These are phyloP conservation scores for Valencia hispanica DNA, from an alignment of 2,797 vertebrate genomes.

Conservation along the genomic window DNA sequence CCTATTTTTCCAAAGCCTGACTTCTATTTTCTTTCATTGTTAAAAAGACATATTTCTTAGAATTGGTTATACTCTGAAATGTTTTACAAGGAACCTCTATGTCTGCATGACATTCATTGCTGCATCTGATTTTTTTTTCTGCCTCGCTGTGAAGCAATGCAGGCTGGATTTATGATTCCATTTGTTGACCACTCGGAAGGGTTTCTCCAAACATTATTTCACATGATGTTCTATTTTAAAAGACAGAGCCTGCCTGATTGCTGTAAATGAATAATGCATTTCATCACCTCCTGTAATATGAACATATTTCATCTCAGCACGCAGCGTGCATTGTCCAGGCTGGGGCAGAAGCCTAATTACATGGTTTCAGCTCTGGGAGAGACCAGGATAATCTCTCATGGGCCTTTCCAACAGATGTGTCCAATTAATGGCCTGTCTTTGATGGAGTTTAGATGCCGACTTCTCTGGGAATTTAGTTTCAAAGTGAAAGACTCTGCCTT, in stretches of 20 bases:
- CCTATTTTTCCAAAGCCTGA: too few species aligned
- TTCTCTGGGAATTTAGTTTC: constrained; percentile 72
- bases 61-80: neutral
- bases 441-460: constrained; percentile 64
- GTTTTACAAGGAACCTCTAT: neutral
- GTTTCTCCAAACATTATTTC: constrained; percentile 15
- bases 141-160: neutral
- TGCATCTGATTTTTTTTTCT: neutral
- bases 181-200: constrained; percentile 24
- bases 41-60: neutral
- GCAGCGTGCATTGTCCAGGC: constrained; percentile 55
- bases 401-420: constrained; percentile 73
- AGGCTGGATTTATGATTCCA: constrained; percentile 8
- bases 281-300: constrained; percentile 68
- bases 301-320: constrained; percentile 47
- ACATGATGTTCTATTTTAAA: constrained; percentile 37
- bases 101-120: neutral
- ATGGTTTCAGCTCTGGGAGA: constrained; percentile 46
- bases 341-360: constrained; percentile 63
- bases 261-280: constrained; percentile 70
- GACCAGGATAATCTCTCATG: constrained; percentile 65
- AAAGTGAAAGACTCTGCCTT: constrained; percentile 56
- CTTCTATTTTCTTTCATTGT: neutral
- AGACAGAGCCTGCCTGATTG: constrained; percentile 54
- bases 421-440: constrained; percentile 77